Evolutionary conservation across 2,888 invertebrate genomes (phyloP), one percentile per base, ranked within the genome.

Genomic region (Ectemnius cavifrons): DNA sequence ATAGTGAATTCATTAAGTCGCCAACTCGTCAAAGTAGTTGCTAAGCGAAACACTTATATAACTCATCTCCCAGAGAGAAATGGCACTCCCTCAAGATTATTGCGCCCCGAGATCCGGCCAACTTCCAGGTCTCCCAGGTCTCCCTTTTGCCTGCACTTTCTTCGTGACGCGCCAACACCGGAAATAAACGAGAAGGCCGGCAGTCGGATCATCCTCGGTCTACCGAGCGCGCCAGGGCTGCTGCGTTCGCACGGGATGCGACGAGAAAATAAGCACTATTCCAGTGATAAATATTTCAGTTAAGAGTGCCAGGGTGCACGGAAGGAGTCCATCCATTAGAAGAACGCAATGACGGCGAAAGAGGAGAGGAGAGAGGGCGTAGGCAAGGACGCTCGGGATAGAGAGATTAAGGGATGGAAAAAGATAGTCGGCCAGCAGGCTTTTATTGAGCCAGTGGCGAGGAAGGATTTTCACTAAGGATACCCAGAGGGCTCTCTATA

Each of bases 251-350:
- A 23, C 23, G 23, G 3, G 23, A 23, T 23, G 23, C 23, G 23
- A 23, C 52, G 52, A 28, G 58, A 63, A 23, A 49, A 66, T 77
- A 61, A 67, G 67, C 67, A 71, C 67, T 64, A 56, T 28, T 46
- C 75, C 47, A 58, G 69, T 77, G 64, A 77, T 77, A 77, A 75
- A 77, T 77, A 77, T 67, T 67, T 69, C 56, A 63, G 70, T 81
- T 63, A 63, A 76, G 63, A 37, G 37, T 11, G 37, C 45, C 20
- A 45, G 56, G 74, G 23, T 23, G 23, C 23, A 23, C 23, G 23
- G 66, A 68, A 74, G 47, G 67, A 63, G 64, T 20, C 46, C 67
- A 66, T 79, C 73, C 75, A 73, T 73, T 62, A 69, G 56, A 64
- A 11, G 14, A 45, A 49, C 23, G 37, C 63, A 11, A 6, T n/a